Conservation (phyloP, 2,113 vertebrate species). For the Urocynchramus pylzowi region DNA sequence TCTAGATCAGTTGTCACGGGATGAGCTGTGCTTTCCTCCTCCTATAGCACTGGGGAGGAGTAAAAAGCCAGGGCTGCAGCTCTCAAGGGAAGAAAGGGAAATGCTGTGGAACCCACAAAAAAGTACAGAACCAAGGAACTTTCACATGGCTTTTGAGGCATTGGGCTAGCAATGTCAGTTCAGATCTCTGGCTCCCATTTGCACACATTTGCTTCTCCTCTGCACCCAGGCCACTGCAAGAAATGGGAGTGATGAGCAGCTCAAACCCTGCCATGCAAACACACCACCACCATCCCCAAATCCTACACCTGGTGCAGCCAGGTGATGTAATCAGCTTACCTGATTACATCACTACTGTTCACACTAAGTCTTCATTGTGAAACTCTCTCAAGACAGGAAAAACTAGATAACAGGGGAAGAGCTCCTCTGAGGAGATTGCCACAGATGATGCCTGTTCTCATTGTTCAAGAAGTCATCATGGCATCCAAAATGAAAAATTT, state of each 20-base stretch:
- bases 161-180: background rate
- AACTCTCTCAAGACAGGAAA: conserved; percentile 40
- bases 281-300: background rate
- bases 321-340: no score
- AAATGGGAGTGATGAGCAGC: background rate
- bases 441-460: background rate
- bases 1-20: background rate
- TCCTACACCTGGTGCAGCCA: background rate
- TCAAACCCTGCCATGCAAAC: background rate
- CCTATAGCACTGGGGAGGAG: background rate
- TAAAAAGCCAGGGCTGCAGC: background rate
- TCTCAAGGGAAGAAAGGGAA: background rate
- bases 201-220: background rate
- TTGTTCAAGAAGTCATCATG: background rate
- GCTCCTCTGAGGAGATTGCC: background rate
- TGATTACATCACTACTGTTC: background rate
- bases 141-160: background rate
- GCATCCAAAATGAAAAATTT: background rate
- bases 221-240: accelerated
- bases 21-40: background rate
- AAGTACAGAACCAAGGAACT: background rate
- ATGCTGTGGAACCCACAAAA: background rate
- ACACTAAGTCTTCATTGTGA: background rate
- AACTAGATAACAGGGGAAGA: conserved; percentile 23
- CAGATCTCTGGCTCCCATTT: background rate